Evolutionary conservation across 2,888 invertebrate species (phyloP).

Genomic region (Andricus quercusramuli): DNA sequence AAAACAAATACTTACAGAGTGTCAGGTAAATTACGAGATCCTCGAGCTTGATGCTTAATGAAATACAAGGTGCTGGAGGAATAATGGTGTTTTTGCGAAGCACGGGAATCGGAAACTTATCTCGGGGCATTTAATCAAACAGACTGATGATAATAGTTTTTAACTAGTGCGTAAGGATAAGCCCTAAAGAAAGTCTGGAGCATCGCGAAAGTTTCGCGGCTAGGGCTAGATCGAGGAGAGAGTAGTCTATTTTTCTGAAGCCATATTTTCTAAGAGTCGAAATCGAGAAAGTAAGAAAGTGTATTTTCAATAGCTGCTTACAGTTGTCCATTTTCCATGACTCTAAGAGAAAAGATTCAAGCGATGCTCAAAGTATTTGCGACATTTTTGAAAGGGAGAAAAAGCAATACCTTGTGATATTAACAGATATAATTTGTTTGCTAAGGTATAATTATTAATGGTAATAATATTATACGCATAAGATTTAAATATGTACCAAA

Average conservation of each 20-base stretch:
- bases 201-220: slow-evolving; percentile 21
- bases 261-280: slow-evolving; percentile 56
- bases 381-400: slow-evolving; percentile 45
- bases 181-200: background rate
- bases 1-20: background rate
- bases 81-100: slow-evolving; percentile 18
- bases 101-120: slow-evolving; percentile 7
- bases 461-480: slow-evolving; percentile 5
- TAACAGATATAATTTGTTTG: slow-evolving; percentile 67
- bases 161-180: slow-evolving; percentile 46
- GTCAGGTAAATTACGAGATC: slow-evolving; percentile 7
- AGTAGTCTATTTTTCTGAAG: slow-evolving; percentile 63
- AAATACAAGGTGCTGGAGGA: background rate
- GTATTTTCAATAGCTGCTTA: slow-evolving; percentile 1
- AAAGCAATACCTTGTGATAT: slow-evolving; percentile 72
- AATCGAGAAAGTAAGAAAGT: background rate
- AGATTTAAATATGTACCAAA: slow-evolving; percentile 10
- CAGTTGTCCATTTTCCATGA: slow-evolving; percentile 55
- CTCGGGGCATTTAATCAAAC: slow-evolving; percentile 48
- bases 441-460: slow-evolving; percentile 45
- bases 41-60: background rate
- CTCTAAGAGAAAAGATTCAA: slow-evolving; percentile 37
- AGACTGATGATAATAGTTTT: slow-evolving; percentile 61
- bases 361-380: slow-evolving; percentile 43
- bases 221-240: slow-evolving; percentile 1